A percentile compares a stretch with the other conserved stretches of the same genome.
Conservation (phyloP, 2,888 invertebrate species). For the Drosophila melanosoma region DNA sequence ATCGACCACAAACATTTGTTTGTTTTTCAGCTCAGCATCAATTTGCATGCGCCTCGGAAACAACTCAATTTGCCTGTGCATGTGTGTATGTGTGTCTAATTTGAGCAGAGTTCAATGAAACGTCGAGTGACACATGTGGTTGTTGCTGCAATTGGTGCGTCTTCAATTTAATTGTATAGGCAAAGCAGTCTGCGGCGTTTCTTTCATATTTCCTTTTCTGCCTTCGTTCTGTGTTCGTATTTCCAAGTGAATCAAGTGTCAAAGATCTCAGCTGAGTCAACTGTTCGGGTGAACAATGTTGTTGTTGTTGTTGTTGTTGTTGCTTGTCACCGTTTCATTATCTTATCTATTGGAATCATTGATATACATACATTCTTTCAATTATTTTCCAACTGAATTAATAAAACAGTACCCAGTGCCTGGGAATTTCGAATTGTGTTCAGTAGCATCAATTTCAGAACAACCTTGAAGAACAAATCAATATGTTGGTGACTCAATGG, state of each 20-base stretch:
- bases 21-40: conserved; percentile 47
- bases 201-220: conserved; percentile 36
- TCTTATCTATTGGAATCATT: conserved; percentile 51
- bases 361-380: conserved; percentile 2
- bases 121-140: conserved; percentile 67
- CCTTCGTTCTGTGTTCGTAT: conserved; percentile 1
- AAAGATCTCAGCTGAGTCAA: conserved; percentile 48
- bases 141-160: conserved; percentile 48
- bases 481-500: conserved; percentile 56
- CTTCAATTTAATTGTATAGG: conserved; percentile 56
- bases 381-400: background rate
- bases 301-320: background rate
- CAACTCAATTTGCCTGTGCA: conserved; percentile 53
- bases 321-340: conserved; percentile 37
- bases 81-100: conserved; percentile 2
- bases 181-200: conserved; percentile 23
- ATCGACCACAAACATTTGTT: conserved; percentile 71
- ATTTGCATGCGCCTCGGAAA: conserved; percentile 52
- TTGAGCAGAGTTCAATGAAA: conserved; percentile 72
- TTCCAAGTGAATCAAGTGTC: conserved; percentile 15
- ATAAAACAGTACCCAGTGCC: conserved; percentile 13
- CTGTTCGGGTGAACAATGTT: conserved; percentile 2
- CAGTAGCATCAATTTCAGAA: conserved; percentile 22
- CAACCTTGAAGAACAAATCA: conserved; percentile 58
- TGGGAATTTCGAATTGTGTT: conserved; percentile 18